Percentiles rank a stretch among this genome's conserved stretches.
phyloP scores from a whole-genome alignment of 2,113 vertebrate species.

The Plestiodon gilberti region DNA sequence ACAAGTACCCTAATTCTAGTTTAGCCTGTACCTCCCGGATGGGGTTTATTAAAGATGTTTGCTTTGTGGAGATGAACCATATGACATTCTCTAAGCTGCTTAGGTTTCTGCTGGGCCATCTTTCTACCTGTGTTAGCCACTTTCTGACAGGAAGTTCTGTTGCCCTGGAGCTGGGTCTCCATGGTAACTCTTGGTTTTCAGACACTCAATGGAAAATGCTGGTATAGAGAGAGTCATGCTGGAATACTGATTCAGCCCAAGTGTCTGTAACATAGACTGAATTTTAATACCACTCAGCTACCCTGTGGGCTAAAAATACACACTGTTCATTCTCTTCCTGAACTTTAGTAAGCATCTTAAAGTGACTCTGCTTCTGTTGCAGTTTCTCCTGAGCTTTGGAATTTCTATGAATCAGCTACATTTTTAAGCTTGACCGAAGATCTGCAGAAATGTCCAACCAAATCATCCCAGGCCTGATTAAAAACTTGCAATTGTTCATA shows the following conservation, averaged over 20 bases:
- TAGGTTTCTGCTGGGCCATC: constrained; percentile 42
- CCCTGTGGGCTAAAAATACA: constrained; percentile 79
- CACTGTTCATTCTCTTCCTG: constrained; percentile 53
- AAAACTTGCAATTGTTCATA: background rate
- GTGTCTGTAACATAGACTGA: constrained; percentile 77
- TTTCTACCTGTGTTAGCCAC: constrained; percentile 72
- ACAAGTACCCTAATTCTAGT: background rate
- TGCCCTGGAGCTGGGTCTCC: constrained; percentile 80
- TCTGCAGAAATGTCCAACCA: constrained; percentile 5
- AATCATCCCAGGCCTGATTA: background rate
- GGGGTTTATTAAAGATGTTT: background rate
- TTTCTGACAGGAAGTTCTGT: constrained; percentile 66
- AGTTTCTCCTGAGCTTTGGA: constrained; percentile 25
- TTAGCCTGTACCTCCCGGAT: background rate
- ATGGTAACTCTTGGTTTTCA: constrained; percentile 82
- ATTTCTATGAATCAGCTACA: constrained; percentile 69
- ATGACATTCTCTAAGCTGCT: constrained; percentile 35
- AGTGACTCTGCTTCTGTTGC: constrained; percentile 50
- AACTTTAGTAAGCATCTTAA: constrained; percentile 67
- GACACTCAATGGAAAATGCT: constrained; percentile 79
- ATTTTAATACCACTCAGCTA: constrained; percentile 74
- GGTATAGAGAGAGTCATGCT: constrained; percentile 72
- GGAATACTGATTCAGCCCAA: constrained; percentile 81
- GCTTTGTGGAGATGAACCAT: constrained; percentile 35
- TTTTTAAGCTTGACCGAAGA: constrained; percentile 35